Base-by-base conservation (phyloP, 2,888 invertebrate species). In the Euplagia quadripunctaria region DNA sequence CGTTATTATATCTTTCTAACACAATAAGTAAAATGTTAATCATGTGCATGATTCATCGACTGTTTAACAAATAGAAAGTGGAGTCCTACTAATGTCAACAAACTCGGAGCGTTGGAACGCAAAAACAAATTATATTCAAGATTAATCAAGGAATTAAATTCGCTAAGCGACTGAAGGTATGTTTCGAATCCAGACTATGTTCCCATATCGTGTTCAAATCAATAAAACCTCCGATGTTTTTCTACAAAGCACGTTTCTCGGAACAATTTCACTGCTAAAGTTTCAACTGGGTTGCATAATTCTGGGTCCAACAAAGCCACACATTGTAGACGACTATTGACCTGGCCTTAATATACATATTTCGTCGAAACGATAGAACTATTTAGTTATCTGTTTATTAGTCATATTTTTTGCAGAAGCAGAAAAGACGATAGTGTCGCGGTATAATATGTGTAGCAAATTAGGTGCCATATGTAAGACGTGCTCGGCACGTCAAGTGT, bases 171-270 rank as follows among this genome's bases (percentile, higher is more conserved):
- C 86, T 82, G 86, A 82, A 90, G 88, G 88, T 89, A 93, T 92
- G 91, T 87, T 87, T 87, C 88, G 89, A 92, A 94, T 94, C 88
- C 89, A 85, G 82, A 84, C 89, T 91, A 91, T 91, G 92, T 88
- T 92, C 90, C 89, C 91, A 89, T 94, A 94, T 94, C 93, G 92
- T 88, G 88, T 92, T 91, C 86, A 81, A 87, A 92, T 92, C 94
- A 92, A 94, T 94, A 92, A 93, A 94, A 89, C 89, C 85, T 84
- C 86, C 80, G 75, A 89, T 95, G 94, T 95, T 95, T 94, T 93
- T 94, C 91, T 93, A 89, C 86, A 84, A 89, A 90, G 94, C 95
- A 95, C 95, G 95, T 94, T 95, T 95, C 95, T 94, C 63, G 86
- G 95, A 95, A 95, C 89, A 83, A 87, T 85, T 87, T 83, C 79